Evolutionary conservation across 2,113 vertebrate species (phyloP).

Genomic region (Spea bombifrons): DNA sequence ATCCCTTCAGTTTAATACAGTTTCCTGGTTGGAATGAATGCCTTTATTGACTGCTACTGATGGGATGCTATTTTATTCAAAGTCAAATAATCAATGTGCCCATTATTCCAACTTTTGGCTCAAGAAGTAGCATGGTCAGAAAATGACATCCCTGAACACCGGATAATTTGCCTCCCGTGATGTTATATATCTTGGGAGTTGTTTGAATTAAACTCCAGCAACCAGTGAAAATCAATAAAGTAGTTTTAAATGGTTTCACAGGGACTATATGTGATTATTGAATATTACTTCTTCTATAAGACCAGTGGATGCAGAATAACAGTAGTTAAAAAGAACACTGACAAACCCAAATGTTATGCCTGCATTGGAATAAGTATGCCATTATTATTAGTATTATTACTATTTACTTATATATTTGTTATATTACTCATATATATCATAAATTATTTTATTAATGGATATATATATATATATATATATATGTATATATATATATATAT

Average conservation of each 20-base stretch:
- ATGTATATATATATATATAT: no score
- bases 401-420: no score
- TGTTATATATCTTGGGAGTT: constrained; percentile 66
- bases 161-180: constrained; percentile 73
- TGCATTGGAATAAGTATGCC: no score
- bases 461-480: no score
- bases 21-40: constrained; percentile 49
- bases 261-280: constrained; percentile 64
- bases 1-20: constrained; percentile 28
- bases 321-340: constrained; percentile 60
- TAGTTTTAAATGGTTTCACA: constrained; percentile 70
- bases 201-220: constrained; percentile 74
- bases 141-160: constrained; percentile 57
- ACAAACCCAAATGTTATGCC: neutral
- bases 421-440: no score
- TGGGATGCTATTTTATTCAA: constrained; percentile 51
- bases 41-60: constrained; percentile 59
- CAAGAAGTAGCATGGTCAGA: constrained; percentile 56
- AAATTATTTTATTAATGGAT: no score
- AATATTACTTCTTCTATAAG: constrained; percentile 63
- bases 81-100: constrained; percentile 67
- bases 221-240: constrained; percentile 74
- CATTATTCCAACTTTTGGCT: constrained; percentile 57
- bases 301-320: constrained; percentile 49
- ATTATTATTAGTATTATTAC: no score